Evolutionary conservation across 64 coral and sea anemone genomes (phyloP).

Genomic region (Orbicella faveolata): DNA sequence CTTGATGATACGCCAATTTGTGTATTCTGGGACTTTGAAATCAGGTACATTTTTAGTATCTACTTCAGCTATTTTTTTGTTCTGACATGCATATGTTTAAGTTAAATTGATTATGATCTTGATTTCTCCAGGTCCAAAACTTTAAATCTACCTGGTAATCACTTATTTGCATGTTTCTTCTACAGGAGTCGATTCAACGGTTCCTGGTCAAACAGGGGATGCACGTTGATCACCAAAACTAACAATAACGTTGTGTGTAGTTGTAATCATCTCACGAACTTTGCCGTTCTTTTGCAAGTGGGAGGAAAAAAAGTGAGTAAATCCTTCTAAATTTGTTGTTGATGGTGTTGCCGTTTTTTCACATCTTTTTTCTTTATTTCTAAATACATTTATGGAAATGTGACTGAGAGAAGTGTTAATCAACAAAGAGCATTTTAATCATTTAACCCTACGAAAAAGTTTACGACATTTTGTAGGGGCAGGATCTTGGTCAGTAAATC

Average conservation of each 20-base stretch:
- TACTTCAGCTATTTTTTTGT: background rate
- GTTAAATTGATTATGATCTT: too few relatives aligned
- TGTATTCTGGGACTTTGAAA: constrained; percentile 57
- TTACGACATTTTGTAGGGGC: too few relatives aligned
- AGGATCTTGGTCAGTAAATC: too few relatives aligned
- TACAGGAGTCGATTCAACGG: constrained; percentile 44
- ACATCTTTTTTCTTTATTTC: too few relatives aligned
- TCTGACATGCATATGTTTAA: too few relatives aligned
- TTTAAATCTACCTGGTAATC: too few relatives aligned
- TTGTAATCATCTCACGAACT: constrained; percentile 87
- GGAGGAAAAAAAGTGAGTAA: background rate
- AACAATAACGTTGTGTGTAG: constrained; percentile 39
- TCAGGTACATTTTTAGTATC: constrained; percentile 6
- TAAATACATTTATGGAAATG: too few relatives aligned
- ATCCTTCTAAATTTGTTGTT: background rate
- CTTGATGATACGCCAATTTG: constrained; percentile 35
- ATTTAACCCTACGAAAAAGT: too few relatives aligned
- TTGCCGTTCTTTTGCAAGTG: constrained; percentile 81
- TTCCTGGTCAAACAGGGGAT: constrained; percentile 70
- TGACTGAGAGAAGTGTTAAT: too few relatives aligned
- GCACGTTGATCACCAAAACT: constrained; percentile 24
- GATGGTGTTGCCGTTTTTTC: too few relatives aligned
- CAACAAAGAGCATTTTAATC: too few relatives aligned
- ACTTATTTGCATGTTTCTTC: background rate
- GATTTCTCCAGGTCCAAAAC: too few relatives aligned